A percentile compares a stretch with the other conserved stretches of the same genome.
These are phyloP conservation scores for Calephelis virginiensis DNA, from an alignment of 1,140 invertebrate species.

Conservation along the genomic window DNA sequence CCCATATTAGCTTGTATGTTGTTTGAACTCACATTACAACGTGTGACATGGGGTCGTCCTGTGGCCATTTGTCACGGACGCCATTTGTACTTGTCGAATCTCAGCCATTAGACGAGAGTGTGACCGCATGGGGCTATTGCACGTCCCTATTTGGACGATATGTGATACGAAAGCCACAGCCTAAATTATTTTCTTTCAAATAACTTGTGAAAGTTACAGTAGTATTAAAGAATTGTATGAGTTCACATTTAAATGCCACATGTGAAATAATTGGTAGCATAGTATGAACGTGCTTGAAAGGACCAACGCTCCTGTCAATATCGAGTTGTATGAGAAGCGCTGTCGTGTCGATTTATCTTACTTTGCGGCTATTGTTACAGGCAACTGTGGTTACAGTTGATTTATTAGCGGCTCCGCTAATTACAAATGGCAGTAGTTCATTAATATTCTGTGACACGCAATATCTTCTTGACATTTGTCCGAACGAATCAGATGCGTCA, in stretches of 20 bases:
- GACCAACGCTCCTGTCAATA: conserved; percentile 64
- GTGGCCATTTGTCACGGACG: conserved; percentile 70
- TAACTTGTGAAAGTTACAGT: background rate
- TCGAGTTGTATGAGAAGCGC: conserved; percentile 57
- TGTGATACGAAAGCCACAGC: conserved; percentile 43
- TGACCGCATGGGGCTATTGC: conserved; percentile 65
- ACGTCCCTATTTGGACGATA: conserved; percentile 44
- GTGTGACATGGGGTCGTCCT: conserved; percentile 62
- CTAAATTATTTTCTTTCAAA: conserved; percentile 26
- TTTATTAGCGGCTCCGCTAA: conserved; percentile 69
- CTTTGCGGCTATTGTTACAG: conserved; percentile 66
- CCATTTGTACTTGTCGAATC: conserved; percentile 78
- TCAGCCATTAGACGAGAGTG: conserved; percentile 75
- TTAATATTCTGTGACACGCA: conserved; percentile 49
- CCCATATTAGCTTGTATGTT: conserved; percentile 56
- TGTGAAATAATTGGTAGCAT: background rate
- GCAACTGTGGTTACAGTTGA: conserved; percentile 55
- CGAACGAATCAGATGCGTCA: conserved; percentile 41
- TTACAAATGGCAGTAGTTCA: conserved; percentile 53
- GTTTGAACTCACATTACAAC: conserved; percentile 58
- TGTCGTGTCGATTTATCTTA: conserved; percentile 72
- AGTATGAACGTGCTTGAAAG: conserved; percentile 42
- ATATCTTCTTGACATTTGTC: conserved; percentile 24
- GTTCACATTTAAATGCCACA: background rate
- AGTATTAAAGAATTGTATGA: background rate